Evolutionary conservation across 2,797 vertebrate genomes (phyloP), one percentile per base, ranked within the genome.

Genomic region (Poliocrania exsul): DNA sequence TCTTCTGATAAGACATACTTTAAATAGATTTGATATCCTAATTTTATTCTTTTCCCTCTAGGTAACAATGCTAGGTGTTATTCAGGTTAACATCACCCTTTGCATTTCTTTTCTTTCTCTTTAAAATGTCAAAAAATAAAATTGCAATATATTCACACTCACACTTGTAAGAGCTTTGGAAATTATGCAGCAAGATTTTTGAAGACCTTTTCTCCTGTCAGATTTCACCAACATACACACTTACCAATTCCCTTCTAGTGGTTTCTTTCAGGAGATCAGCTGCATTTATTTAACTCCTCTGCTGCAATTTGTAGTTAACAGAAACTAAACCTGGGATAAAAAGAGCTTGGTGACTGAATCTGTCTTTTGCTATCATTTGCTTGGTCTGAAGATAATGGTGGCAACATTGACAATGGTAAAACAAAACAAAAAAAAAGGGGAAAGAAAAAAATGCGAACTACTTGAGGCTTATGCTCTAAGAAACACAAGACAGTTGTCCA

Each of bases 1-100:
- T 20, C 65, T 97, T 77, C 92, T 93, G 71, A 56, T 96, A 95
- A 93, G 89, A 90, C 44, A 86, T 78, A 71, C 75, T 92, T 96
- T 95, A 90, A 91, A 92, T 51, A 96, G 77, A 90, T 61, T 79
- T 56, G 33, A 90, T 79, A 90, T 16, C 49, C 37, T 92, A 80
- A 88, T 66, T 87, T 66, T 65, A 64, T 57, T 72, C 29, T 53
- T 88, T 54, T 87, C 62, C 53, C 40, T 80, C 67, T 61, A 26
- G 31, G n/a, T 91, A 92, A 72, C 71, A 88, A 51, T 33, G 21
- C 25, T 88, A 91, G 71, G 44, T 96, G 75, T 90, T 97, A 93
- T 19, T 86, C 74, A 88, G 47, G 73, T 93, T 96, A 94, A 85
- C 37, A 79, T 67, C 29, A 19, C 3, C 2, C 26, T 82, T 85